Evolutionary conservation across 1,140 invertebrate genomes (phyloP), one percentile per base, ranked within the genome.

Genomic region (Lanistes nyassanus): DNA sequence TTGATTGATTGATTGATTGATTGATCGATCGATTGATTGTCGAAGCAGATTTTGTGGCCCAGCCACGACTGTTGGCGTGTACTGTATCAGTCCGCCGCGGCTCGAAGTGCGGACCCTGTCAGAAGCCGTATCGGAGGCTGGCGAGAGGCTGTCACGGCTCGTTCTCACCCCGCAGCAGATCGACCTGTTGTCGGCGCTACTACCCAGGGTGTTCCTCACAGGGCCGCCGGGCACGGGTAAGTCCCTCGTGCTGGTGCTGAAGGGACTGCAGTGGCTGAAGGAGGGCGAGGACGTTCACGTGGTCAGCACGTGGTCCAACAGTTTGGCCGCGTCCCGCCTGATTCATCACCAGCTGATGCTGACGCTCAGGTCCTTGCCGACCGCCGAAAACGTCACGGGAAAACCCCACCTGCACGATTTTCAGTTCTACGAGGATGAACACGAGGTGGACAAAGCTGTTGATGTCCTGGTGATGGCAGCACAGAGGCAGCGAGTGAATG

Each of bases 251-350:
- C 34, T 65, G 62, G 62, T 65, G 26, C 36, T 65, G 36, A 65
- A 23, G 11, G 62, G 62, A 0, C 11, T 65, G 62, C 21, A 37
- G 62, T 65, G 62, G 26, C 62, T 65, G 0, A 26, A 36, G 29
- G 26, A 65, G 26, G 62, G 62, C 21, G 21, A 65, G 26, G 62
- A 65, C 36, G 62, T 65, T 23, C 62, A 65, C 62, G 36, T 65
- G 21, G 26, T 65, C 26, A 65, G 62, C 36, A 31, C 36, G 13
- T 65, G 9, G 11, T 23, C 26, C 26, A 37, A 65, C 26, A 31
- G 36, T 9, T 9, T 65, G 21, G 62, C 62, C 3, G 62, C 23
- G 5, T 31, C 62, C 26, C 6, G 11, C 62, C 29, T 65, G 2
- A 65, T 65, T 37, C 36, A 65, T 23, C 62, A 37, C 62, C 62